Base-by-base conservation (phyloP, 2,888 invertebrate genomes). In the Coenonympha arcania region DNA sequence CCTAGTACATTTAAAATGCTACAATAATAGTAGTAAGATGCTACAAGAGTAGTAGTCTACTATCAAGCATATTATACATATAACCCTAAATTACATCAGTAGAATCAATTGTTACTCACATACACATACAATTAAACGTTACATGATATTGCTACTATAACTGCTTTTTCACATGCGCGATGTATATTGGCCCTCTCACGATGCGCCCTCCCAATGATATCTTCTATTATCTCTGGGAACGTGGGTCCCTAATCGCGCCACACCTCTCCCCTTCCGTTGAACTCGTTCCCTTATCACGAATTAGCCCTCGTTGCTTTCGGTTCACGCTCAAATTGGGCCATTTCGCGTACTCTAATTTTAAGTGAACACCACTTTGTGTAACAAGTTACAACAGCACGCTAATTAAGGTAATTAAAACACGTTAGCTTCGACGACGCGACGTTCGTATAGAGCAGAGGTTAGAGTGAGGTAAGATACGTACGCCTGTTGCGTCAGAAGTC, bases 391-490 rank as follows among this genome's bases (percentile, higher is more conserved):
- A 65, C 67, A 72, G 76, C 72, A 71, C 71, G 73, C 78, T 79
- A 79, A 82, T 82, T 82, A 79, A 74, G 69, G 70, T 75, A 82
- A 83, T 83, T 78, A 76, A 71, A 75, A 73, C 71, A 74, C 73
- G 71, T 75, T 76, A 77, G 69, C 45, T 45, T 13, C 37, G 18
- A 8, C 16, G 31, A 31, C 31, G 19, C 31, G 19, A 40, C 19
- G 9, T 24, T 24, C 24, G 39, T 39, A 22, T 39, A 9, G 16
- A 39, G 39, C 39, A 16, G 22, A 22, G 37, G 15, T 39, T 24
- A 26, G n/a, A 28, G 11, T 41, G n/a, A n/a, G n/a, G n/a, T n/a
- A n/a, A n/a, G n/a, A n/a, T n/a, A n/a, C n/a, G 6, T 15, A 5
- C 11, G 26, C 28, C 11, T 39, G 22, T 28, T 28, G 26, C 28